phyloP scores from a whole-genome alignment of 2,888 invertebrate species.

The Heteropelma amictum region DNA sequence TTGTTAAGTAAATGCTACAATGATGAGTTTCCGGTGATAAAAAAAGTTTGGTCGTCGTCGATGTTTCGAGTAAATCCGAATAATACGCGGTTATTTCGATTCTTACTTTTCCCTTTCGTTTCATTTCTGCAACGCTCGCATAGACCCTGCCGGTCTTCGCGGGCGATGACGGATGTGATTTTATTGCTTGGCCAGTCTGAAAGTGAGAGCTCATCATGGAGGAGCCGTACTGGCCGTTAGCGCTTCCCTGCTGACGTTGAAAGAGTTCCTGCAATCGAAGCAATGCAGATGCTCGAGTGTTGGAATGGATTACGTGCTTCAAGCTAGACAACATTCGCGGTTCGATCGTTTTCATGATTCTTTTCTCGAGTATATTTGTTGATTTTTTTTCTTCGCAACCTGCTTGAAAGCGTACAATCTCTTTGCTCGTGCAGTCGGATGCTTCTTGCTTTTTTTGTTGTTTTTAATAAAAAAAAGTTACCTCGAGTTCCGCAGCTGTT shows the following conservation, averaged over 20 bases:
- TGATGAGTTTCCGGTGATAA: too few species aligned
- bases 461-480: conserved; percentile 54
- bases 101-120: conserved; percentile 87
- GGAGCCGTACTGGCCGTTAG: conserved; percentile 78
- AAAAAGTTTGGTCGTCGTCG: not conserved
- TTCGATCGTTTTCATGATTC: not conserved
- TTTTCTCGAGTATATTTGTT: not conserved
- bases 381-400: conserved; percentile 33
- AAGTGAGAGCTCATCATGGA: conserved; percentile 88
- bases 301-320: conserved; percentile 57
- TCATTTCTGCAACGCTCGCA: conserved; percentile 97
- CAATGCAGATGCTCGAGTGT: conserved; percentile 64
- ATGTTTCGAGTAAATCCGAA: too few species aligned
- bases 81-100: not conserved
- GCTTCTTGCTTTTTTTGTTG: not conserved
- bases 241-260: conserved; percentile 88
- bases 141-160: conserved; percentile 87
- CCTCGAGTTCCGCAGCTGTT: conserved; percentile 92
- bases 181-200: conserved; percentile 80
- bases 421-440: conserved; percentile 43
- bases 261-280: conserved; percentile 85
- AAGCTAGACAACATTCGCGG: conserved; percentile 49
- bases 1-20: too few species aligned
- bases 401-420: conserved; percentile 50
- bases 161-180: conserved; percentile 85